A percentile compares a stretch with the other conserved stretches of the same genome.
phyloP scores from a whole-genome alignment of 2,113 vertebrate species.

The Oceanodroma tethys region DNA sequence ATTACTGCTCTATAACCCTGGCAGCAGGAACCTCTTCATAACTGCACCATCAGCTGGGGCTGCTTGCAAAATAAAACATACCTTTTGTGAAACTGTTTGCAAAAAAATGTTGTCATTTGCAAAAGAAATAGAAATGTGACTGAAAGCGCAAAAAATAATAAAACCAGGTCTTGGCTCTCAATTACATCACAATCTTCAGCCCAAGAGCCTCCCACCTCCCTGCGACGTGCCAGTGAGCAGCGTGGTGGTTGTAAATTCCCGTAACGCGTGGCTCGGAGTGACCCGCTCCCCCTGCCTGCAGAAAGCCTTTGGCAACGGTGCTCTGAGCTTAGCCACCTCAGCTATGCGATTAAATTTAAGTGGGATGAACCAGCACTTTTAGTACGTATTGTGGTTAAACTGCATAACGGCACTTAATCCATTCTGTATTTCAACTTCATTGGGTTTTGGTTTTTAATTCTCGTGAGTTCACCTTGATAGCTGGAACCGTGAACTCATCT shows the following conservation, averaged over 20 bases:
- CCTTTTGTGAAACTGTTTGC: neutral
- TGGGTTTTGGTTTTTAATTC: neutral
- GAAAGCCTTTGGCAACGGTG: neutral
- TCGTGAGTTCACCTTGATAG: neutral
- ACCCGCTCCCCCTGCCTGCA: neutral
- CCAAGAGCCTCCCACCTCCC: neutral
- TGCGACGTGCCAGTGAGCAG: neutral
- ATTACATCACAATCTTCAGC: neutral
- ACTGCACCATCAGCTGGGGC: neutral
- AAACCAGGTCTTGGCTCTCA: neutral
- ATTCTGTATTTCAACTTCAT: neutral
- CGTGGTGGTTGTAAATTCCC: neutral
- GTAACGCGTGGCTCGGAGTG: rapidly evolving
- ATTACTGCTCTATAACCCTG: neutral
- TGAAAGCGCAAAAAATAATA: neutral
- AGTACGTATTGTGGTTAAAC: neutral
- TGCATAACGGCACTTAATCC: neutral
- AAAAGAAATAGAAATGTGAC: neutral
- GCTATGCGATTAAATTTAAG: neutral
- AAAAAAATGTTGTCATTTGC: neutral
- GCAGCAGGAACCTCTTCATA: neutral
- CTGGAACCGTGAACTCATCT: neutral
- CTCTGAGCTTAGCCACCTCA: neutral
- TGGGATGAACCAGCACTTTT: neutral
- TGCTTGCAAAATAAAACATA: neutral